These are phyloP conservation scores for Sycophila texana DNA, from an alignment of 2,888 invertebrate species.

Conservation along the genomic window DNA sequence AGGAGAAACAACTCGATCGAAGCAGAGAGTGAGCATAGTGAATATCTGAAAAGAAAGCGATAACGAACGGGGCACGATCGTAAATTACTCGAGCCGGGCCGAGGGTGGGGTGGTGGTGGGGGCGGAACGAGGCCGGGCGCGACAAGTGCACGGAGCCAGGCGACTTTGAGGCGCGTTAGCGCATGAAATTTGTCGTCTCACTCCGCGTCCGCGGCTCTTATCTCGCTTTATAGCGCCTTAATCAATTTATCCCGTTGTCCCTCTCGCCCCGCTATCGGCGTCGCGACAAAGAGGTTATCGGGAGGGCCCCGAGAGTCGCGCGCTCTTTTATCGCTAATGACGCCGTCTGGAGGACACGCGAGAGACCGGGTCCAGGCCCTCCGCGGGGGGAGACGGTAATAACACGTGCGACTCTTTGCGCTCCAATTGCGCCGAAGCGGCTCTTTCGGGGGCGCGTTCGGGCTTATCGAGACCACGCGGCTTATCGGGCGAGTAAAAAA, in stretches of 20 bases:
- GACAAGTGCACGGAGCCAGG: neutral
- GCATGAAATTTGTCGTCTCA: constrained; percentile 54
- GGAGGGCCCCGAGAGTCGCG: neutral
- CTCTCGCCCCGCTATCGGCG: neutral
- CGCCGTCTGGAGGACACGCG: neutral
- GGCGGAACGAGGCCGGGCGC: constrained; percentile 8
- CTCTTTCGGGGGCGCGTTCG: constrained; percentile 3
- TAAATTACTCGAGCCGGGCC: constrained; percentile 24
- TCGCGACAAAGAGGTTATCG: constrained; percentile 37
- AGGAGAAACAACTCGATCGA: constrained; percentile 1
- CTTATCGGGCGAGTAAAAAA: neutral
- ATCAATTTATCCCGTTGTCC: constrained; percentile 34
- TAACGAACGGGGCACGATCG: neutral
- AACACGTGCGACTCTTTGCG: constrained; percentile 23
- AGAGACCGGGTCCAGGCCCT: neutral
- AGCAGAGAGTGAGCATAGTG: neutral
- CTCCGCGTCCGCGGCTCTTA: constrained; percentile 4
- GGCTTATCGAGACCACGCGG: neutral
- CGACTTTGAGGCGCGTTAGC: constrained; percentile 47
- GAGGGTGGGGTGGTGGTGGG: constrained; percentile 7
- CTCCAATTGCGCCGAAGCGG: constrained; percentile 9
- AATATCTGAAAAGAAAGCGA: constrained; percentile 25
- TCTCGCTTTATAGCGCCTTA: neutral
- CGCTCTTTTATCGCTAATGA: neutral
- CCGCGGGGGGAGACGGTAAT: constrained; percentile 22